Base-by-base conservation (phyloP, 2,797 vertebrate genomes). In the Hemibagrus guttatus region DNA sequence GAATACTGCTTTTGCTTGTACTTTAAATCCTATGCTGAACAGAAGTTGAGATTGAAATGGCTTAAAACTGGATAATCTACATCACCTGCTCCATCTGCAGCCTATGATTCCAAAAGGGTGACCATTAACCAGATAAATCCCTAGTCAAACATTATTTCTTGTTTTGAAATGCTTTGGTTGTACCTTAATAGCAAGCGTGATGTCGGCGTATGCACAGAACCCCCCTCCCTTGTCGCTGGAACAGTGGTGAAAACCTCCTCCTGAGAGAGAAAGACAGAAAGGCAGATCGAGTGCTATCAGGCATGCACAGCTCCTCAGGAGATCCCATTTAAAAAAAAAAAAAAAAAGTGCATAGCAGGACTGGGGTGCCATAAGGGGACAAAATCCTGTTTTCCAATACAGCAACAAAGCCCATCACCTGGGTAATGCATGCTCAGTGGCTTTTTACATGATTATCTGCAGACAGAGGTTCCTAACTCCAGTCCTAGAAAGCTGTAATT, bases 211-310 rank as follows among this genome's bases (percentile, higher is more conserved):
- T 3, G 97, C 98, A 89, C 98, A 99, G 91, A 99, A 99, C 80
- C 98, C 98, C 85, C 98, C 98, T n/a, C 98, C 98, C 87, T 93
- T 97, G 91, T 99, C 97, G 26, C 97, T 94, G 83, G 97, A 99
- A 91, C 98, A 99, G 91, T 99, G 98, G 93, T 99, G 98, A 90
- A 99, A 99, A n/a, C 98, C 98, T 23, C 98, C 98, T 54, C 98
- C 98, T 99, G 91, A 1, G n/a, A 61, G 23, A 90, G 82, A 90
- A 87, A 89, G 84, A 81, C 66, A 88, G 75, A 74, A 69, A 66
- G 46, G 28, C 46, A 83, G 78, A 84, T 80, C 86, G 23, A 78
- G 69, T 88, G 21, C 74, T 7, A 81, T 90, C 82, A 91, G 52
- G 26, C 52, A 61, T 76, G 52, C 49, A 76, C 26, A 78, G 35